Evolutionary conservation across 2,113 vertebrate species (phyloP).

Genomic region (Ictalurus furcatus): DNA sequence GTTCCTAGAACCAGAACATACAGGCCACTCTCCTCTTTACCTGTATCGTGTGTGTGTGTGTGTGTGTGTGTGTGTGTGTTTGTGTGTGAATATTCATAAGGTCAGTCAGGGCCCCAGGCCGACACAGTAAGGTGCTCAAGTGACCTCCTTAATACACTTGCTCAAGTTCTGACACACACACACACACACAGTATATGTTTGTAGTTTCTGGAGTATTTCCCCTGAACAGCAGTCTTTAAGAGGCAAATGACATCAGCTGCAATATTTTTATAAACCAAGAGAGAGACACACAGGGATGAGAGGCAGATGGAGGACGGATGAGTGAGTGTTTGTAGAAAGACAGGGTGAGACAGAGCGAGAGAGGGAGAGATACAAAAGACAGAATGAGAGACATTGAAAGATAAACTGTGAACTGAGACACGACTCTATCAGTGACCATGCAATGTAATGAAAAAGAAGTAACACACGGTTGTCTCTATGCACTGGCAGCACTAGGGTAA

Average conservation of each 20-base stretch:
- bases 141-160: conserved; percentile 39
- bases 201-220: conserved; percentile 21
- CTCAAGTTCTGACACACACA: conserved; percentile 4
- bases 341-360: neutral
- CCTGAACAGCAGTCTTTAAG: conserved; percentile 17
- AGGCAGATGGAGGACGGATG: neutral
- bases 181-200: neutral
- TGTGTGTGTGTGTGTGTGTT: neutral
- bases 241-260: conserved; percentile 36
- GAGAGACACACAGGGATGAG: neutral
- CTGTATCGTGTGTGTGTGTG: neutral
- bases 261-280: conserved; percentile 27
- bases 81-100: conserved; percentile 34
- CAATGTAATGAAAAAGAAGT: neutral
- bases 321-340: neutral
- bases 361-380: neutral
- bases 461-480: neutral
- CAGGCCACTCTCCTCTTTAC: neutral
- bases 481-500: neutral
- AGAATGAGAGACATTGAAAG: neutral
- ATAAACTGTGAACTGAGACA: neutral
- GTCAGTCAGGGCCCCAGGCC: conserved; percentile 18
- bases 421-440: neutral
- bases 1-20: neutral
- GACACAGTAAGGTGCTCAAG: conserved; percentile 37